A percentile compares a stretch with the other conserved stretches of the same genome.
These are phyloP conservation scores for Adelphocoris suturalis DNA, from an alignment of 2,888 invertebrate genomes.

Conservation along the genomic window DNA sequence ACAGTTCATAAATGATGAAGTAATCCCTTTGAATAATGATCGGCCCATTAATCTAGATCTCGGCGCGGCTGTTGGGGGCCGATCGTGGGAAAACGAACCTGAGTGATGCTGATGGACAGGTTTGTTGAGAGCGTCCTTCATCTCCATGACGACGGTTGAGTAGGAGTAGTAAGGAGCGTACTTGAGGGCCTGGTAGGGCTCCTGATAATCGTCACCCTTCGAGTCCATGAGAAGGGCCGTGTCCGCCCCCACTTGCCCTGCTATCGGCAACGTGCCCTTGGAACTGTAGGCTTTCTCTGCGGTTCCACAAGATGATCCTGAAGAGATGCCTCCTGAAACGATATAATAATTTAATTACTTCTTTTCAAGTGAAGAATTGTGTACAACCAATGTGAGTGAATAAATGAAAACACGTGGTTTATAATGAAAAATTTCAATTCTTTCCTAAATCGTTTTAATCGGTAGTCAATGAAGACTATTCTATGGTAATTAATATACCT, in stretches of 20 bases:
- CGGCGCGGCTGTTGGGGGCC: background rate
- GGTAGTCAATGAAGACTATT: too few relatives aligned
- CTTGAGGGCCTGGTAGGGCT: constrained; percentile 88
- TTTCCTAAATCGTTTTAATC: too few relatives aligned
- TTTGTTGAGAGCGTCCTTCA: constrained; percentile 82
- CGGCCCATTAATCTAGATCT: background rate
- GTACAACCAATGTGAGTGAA: too few relatives aligned
- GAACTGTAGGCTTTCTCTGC: constrained; percentile 79
- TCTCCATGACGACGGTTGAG: constrained; percentile 87
- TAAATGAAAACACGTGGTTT: too few relatives aligned
- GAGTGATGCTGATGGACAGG: constrained; percentile 73
- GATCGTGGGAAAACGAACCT: constrained; percentile 74
- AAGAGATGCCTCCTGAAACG: constrained; percentile 71
- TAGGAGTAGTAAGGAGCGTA: constrained; percentile 88
- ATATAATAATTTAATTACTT: background rate
- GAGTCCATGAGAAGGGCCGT: constrained; percentile 79
- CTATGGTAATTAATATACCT: too few relatives aligned
- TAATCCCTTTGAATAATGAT: constrained; percentile 11
- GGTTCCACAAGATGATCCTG: constrained; percentile 77
- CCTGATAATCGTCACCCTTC: constrained; percentile 82
- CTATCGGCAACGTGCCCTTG: constrained; percentile 80
- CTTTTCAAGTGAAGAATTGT: background rate
- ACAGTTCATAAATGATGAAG: background rate
- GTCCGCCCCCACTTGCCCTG: constrained; percentile 78
- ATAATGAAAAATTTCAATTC: too few relatives aligned